phyloP scores from a whole-genome alignment of 2,797 vertebrate genomes.

The Aphelocoma californica region DNA sequence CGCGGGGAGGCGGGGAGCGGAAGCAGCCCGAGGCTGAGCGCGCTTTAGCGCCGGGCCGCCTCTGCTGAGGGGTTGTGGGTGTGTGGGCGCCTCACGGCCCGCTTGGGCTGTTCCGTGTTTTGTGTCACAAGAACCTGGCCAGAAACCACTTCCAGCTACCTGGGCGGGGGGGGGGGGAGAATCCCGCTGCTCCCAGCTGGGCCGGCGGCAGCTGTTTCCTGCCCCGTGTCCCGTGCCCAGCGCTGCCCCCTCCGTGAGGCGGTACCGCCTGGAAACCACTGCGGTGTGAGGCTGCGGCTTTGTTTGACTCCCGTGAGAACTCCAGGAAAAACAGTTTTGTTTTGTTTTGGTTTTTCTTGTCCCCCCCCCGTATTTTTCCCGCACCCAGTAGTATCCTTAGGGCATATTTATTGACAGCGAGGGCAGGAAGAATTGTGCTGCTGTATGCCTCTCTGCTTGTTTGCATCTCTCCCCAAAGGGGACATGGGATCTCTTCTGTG shows the following conservation, averaged over 20 bases:
- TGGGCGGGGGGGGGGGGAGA: background rate
- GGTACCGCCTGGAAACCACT: fast-evolving
- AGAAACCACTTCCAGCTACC: background rate
- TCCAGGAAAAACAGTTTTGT: background rate
- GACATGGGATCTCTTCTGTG: background rate
- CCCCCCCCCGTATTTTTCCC: fast-evolving
- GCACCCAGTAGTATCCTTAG: fast-evolving
- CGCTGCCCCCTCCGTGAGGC: background rate
- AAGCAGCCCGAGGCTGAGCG: background rate
- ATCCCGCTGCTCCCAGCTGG: fast-evolving
- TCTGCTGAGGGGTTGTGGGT: fast-evolving
- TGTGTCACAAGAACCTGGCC: background rate
- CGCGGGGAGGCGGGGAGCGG: background rate
- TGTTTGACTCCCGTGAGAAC: background rate
- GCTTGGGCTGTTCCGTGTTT: fast-evolving
- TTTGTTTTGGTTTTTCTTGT: too few species aligned
- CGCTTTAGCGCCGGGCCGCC: fast-evolving
- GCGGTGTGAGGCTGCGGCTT: fast-evolving
- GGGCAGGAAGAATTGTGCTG: background rate
- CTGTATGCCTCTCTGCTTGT: background rate
- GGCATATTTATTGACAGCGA: background rate
- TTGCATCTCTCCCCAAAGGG: background rate
- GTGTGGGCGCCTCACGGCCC: fast-evolving
- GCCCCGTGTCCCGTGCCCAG: background rate
- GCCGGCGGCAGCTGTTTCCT: fast-evolving